Evolutionary conservation across 1,140 invertebrate species (phyloP).

Genomic region (Parasteatoda tepidariorum): DNA sequence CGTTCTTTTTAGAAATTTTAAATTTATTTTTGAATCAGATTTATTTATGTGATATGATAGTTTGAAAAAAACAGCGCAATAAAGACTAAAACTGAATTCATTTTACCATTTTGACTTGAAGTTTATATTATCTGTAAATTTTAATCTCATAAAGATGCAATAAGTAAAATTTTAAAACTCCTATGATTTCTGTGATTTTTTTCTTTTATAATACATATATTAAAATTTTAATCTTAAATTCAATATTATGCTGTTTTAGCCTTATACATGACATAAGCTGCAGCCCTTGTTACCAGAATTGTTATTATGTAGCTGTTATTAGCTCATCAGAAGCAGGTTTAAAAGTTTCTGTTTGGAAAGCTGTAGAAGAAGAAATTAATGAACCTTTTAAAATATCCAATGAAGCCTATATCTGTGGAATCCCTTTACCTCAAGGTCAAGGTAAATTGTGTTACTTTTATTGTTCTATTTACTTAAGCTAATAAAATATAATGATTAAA

Average conservation of each 20-base stretch:
- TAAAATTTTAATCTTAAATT: not conserved
- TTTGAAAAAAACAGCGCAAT: too few species aligned
- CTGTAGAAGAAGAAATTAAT: constrained; percentile 41
- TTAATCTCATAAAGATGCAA: too few species aligned
- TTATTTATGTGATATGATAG: too few species aligned
- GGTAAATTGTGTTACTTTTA: too few species aligned
- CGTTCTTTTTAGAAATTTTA: too few species aligned
- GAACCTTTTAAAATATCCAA: constrained; percentile 25
- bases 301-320: constrained; percentile 51
- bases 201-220: not conserved
- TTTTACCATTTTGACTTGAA: too few species aligned
- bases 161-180: not conserved
- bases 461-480: too few species aligned
- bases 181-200: not conserved
- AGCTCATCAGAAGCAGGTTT: constrained; percentile 47
- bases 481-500: too few species aligned
- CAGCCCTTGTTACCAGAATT: constrained; percentile 44
- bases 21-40: too few species aligned
- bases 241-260: constrained; percentile 7
- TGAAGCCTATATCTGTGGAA: constrained; percentile 54
- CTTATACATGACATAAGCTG: constrained; percentile 58
- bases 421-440: constrained; percentile 53
- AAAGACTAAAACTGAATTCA: too few species aligned
- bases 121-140: too few species aligned
- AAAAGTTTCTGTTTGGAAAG: constrained; percentile 43